Percentiles rank a stretch among this genome's conserved stretches.
phyloP scores from a whole-genome alignment of 2,113 vertebrate genomes.

The Corythornis madagascariensis region DNA sequence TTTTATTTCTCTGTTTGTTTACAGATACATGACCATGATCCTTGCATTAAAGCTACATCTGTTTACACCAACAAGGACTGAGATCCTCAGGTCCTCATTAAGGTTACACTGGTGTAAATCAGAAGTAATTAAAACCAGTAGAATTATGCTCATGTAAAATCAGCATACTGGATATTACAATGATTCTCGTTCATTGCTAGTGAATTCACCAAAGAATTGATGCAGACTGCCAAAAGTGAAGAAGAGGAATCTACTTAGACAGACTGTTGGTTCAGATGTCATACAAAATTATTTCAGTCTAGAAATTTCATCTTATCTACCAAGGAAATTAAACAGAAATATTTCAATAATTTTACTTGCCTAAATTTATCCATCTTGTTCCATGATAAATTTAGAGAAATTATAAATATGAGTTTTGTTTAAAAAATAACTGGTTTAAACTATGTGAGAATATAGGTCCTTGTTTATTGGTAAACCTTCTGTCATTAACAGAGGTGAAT shows the following conservation, averaged over 20 bases:
- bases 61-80: not conserved
- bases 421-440: not conserved
- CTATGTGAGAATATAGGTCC: not conserved
- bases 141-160: conserved; percentile 33
- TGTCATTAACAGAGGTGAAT: not conserved
- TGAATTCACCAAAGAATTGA: conserved; percentile 58
- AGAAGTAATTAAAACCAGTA: not conserved
- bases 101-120: not conserved
- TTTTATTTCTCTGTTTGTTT: conserved; percentile 9
- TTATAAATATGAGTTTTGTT: not conserved
- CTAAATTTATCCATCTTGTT: conserved; percentile 49
- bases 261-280: conserved; percentile 67
- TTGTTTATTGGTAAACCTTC: not conserved
- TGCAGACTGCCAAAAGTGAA: conserved; percentile 61
- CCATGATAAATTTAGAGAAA: conserved; percentile 21
- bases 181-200: conserved; percentile 4
- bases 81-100: not conserved
- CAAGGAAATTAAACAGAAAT: conserved; percentile 77
- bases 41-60: not conserved
- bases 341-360: conserved; percentile 57
- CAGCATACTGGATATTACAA: not conserved
- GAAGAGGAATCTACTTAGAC: conserved; percentile 59
- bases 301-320: conserved; percentile 69
- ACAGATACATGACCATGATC: not conserved
- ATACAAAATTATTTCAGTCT: conserved; percentile 70